Evolutionary conservation across 2,797 vertebrate species (phyloP).

Genomic region (Macroramphosus scolopax): DNA sequence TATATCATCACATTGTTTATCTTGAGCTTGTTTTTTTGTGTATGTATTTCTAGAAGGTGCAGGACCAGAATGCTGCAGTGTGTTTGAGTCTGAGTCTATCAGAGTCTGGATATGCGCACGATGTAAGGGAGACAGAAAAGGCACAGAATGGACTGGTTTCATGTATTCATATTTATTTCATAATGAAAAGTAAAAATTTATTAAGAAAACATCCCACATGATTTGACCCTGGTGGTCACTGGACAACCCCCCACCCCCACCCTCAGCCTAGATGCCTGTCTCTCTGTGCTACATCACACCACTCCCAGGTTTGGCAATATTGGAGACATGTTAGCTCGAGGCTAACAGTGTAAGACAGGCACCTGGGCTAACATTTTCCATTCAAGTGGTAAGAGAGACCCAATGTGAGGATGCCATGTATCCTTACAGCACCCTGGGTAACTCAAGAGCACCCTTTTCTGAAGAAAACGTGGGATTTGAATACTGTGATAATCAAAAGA

Average conservation of each 20-base stretch:
- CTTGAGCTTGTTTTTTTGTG: no score
- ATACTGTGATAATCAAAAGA: conserved; percentile 74
- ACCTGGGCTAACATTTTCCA: conserved; percentile 54
- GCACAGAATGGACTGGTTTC: conserved; percentile 44
- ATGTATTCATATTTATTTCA: conserved; percentile 78
- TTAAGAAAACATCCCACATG: conserved; percentile 72
- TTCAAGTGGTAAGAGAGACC: conserved; percentile 49
- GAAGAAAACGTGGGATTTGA: conserved; percentile 63
- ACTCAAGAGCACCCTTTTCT: conserved; percentile 63
- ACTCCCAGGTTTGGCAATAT: conserved; percentile 70
- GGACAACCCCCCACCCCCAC: conserved; percentile 1
- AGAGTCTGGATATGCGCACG: background rate
- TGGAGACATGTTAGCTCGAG: conserved; percentile 51
- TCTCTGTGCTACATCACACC: conserved; percentile 56
- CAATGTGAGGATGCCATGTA: conserved; percentile 47
- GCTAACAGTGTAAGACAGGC: conserved; percentile 61
- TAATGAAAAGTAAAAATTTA: conserved; percentile 78
- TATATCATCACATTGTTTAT: no score
- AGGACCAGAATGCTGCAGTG: no score
- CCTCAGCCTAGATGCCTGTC: conserved; percentile 59
- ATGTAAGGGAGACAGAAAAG: conserved; percentile 33
- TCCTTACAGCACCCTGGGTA: conserved; percentile 55
- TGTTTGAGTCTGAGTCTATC: background rate
- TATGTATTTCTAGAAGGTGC: no score
- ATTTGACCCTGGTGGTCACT: conserved; percentile 51